phyloP scores from a whole-genome alignment of 2,113 vertebrate species.

The Poecile atricapillus region DNA sequence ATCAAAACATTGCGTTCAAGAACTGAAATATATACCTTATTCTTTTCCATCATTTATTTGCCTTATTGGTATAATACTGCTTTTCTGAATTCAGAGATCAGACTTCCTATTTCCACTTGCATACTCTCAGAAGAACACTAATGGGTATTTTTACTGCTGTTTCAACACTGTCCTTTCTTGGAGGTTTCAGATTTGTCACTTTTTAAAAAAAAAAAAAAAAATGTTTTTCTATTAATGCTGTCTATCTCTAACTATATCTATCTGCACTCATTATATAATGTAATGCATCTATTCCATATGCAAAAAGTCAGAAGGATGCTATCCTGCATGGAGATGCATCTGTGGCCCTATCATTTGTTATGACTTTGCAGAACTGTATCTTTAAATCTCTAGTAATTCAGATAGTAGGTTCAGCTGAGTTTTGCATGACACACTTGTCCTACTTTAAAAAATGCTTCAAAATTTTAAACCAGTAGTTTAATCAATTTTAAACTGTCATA shows the following conservation, averaged over 20 bases:
- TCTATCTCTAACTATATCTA: background rate
- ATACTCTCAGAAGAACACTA: background rate
- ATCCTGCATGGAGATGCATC: background rate
- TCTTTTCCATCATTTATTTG: background rate
- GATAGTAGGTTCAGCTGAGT: background rate
- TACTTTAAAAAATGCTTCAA: background rate
- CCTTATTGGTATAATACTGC: background rate
- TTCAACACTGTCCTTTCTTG: background rate
- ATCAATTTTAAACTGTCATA: background rate
- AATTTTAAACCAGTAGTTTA: background rate
- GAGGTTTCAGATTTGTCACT: background rate
- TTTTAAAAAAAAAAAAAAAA: background rate
- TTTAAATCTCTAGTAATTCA: background rate
- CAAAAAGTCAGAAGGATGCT: background rate
- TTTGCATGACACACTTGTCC: background rate
- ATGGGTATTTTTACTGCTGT: background rate
- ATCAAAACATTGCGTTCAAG: background rate
- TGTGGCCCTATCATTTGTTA: background rate
- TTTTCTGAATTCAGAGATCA: background rate
- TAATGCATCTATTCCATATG: background rate
- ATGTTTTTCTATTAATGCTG: background rate
- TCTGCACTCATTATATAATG: background rate
- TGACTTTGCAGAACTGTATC: background rate
- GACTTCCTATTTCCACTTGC: background rate
- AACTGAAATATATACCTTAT: background rate